Evolutionary conservation across 2,113 vertebrate species (phyloP).

Genomic region (Engraulis encrasicolus): DNA sequence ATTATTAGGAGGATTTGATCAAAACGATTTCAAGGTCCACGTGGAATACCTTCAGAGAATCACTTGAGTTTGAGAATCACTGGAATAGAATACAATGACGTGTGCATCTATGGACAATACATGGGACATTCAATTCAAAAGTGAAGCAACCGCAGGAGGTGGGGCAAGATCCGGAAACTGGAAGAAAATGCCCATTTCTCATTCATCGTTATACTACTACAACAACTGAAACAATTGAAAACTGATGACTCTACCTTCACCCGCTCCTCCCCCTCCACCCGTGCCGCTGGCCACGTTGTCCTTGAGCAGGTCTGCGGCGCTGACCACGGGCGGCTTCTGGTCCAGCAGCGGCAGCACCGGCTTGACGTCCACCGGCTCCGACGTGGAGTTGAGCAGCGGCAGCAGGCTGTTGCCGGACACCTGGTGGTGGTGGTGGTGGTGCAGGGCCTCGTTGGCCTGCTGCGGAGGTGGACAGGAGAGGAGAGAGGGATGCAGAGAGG

Average conservation of each 20-base stretch:
- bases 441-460: conserved; percentile 94
- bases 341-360: conserved; percentile 95
- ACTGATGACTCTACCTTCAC: conserved; percentile 41
- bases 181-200: no score
- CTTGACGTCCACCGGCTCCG: conserved; percentile 94
- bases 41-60: no score
- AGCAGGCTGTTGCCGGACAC: conserved; percentile 93
- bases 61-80: no score
- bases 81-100: no score
- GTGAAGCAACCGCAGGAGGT: no score
- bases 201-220: no score
- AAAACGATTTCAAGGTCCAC: no score
- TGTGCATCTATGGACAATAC: no score
- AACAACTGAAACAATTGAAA: no score
- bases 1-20: no score
- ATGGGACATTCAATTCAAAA: no score
- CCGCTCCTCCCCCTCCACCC: conserved; percentile 54
- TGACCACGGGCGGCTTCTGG: conserved; percentile 91
- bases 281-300: conserved; percentile 77
- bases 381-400: conserved; percentile 90
- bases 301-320: conserved; percentile 90
- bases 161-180: no score
- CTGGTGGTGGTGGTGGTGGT: conserved; percentile 98
- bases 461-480: conserved; percentile 54
- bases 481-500: not conserved